phyloP scores from a whole-genome alignment of 2,888 invertebrate species.

The Abscondita cerata region DNA sequence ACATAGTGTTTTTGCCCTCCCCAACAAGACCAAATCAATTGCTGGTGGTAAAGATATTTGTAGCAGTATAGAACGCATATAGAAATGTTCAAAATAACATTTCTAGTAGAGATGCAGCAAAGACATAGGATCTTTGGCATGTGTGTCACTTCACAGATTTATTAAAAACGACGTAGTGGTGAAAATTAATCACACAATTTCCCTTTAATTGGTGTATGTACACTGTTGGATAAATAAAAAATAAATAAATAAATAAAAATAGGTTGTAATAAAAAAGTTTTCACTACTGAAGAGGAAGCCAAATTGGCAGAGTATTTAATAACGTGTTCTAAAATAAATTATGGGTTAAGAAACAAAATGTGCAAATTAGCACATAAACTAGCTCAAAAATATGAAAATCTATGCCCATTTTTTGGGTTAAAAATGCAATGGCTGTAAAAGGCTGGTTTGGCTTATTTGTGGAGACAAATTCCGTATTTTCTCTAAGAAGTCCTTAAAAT shows the following conservation, averaged over 20 bases:
- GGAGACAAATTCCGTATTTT: neutral
- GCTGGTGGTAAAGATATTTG: neutral
- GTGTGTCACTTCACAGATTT: neutral
- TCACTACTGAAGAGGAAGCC: neutral
- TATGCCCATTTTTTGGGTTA: neutral
- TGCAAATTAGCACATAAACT: neutral
- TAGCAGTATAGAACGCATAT: neutral
- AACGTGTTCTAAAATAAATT: constrained; percentile 1
- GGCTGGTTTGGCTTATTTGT: neutral
- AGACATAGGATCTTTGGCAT: neutral
- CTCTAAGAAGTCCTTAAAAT: neutral
- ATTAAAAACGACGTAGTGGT: neutral
- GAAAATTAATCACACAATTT: neutral
- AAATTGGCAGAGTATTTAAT: neutral
- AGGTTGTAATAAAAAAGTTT: neutral
- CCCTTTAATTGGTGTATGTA: too few relatives aligned
- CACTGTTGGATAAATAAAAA: too few relatives aligned
- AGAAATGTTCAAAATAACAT: neutral
- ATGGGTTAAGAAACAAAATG: neutral
- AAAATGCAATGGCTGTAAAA: neutral
- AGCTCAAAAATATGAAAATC: neutral
- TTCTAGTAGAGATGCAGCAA: too few relatives aligned
- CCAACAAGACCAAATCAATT: too few relatives aligned
- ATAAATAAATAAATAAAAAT: too few relatives aligned
- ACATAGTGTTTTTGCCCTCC: too few relatives aligned